Evolutionary conservation across 2,113 vertebrate species (phyloP).

Genomic region (Shinisaurus crocodilurus): DNA sequence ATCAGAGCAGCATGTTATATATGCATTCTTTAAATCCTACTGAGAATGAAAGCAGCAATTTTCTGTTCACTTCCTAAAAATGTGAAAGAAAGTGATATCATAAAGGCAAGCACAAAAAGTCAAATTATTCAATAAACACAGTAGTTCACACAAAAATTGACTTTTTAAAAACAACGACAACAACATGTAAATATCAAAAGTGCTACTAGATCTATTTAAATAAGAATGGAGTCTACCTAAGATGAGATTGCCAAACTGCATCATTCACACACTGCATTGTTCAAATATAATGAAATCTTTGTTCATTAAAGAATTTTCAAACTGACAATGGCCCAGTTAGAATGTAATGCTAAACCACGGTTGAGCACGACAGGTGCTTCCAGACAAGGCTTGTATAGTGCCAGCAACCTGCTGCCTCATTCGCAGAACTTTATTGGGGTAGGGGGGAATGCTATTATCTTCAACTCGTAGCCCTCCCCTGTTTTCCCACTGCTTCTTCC

Average conservation of each 20-base stretch:
- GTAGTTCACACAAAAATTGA: constrained; percentile 7
- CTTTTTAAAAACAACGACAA: constrained; percentile 30
- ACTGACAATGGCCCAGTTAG: too few species aligned
- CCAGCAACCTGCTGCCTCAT: too few species aligned
- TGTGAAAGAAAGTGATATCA: neutral
- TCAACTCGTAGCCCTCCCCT: too few species aligned
- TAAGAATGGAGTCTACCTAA: neutral
- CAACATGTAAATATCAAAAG: constrained; percentile 29
- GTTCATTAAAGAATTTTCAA: neutral
- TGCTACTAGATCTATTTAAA: constrained; percentile 35
- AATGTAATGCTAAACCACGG: too few species aligned
- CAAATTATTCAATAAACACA: neutral
- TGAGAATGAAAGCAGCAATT: constrained; percentile 8
- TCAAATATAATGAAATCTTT: neutral
- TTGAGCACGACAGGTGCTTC: too few species aligned
- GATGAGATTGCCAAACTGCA: neutral
- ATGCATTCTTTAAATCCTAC: neutral
- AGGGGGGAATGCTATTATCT: too few species aligned
- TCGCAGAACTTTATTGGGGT: too few species aligned
- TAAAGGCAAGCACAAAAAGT: neutral
- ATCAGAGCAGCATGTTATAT: neutral
- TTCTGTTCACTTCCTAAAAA: neutral
- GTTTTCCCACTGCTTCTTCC: too few species aligned
- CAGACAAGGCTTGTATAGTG: too few species aligned
- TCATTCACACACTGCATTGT: neutral